A percentile compares a stretch with the other conserved stretches of the same genome.
Evolutionary conservation across 2,797 vertebrate genomes (phyloP).

Genomic region (Pogoniulus pusillus): DNA sequence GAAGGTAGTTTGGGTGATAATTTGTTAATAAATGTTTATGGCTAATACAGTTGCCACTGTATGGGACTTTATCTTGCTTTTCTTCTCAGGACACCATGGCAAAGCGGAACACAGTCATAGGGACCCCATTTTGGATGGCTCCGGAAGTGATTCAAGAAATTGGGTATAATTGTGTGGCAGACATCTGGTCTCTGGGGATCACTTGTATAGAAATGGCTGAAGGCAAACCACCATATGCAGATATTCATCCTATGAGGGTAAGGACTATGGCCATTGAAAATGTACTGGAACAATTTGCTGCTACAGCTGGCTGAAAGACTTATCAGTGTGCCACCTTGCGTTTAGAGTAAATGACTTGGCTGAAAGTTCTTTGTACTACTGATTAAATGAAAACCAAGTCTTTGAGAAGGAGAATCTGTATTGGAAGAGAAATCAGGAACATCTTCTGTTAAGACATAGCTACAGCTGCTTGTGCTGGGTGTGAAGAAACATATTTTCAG

Average conservation of each 20-base stretch:
- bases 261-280: slow-evolving; percentile 17
- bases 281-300: background rate
- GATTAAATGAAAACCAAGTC: background rate
- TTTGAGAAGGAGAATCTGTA: background rate
- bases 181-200: slow-evolving; percentile 96
- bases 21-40: background rate
- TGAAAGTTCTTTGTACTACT: background rate
- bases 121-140: slow-evolving; percentile 98
- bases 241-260: slow-evolving; percentile 97
- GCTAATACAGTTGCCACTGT: background rate
- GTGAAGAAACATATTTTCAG: background rate
- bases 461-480: background rate
- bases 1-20: background rate
- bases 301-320: background rate
- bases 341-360: background rate
- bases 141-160: slow-evolving; percentile 98
- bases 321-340: background rate
- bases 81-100: slow-evolving; percentile 93
- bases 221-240: slow-evolving; percentile 94
- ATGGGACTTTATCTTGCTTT: background rate
- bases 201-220: slow-evolving; percentile 97
- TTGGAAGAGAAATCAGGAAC: background rate
- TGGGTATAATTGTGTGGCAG: slow-evolving; percentile 94
- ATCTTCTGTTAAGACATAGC: background rate
- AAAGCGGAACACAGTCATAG: slow-evolving; percentile 95